phyloP scores from a whole-genome alignment of 2,113 vertebrate genomes.

The Mormyrus lacerda region DNA sequence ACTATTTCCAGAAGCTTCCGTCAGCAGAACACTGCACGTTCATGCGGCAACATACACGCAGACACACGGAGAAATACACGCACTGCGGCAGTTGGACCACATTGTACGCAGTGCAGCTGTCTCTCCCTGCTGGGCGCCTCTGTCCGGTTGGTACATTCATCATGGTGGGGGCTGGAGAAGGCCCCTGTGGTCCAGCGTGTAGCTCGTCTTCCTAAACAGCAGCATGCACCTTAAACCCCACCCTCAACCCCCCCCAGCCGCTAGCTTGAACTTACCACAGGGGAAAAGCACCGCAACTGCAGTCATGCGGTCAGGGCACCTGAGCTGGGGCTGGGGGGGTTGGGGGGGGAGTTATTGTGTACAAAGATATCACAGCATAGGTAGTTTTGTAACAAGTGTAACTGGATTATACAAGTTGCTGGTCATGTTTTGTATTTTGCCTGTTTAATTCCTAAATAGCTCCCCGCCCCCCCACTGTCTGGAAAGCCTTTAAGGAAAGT shows the following conservation, averaged over 20 bases:
- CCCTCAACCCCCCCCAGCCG: background rate
- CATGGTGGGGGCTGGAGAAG: background rate
- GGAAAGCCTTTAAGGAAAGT: background rate
- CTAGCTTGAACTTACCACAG: background rate
- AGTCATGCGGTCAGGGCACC: background rate
- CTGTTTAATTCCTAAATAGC: background rate
- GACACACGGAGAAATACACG: background rate
- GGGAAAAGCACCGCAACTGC: background rate
- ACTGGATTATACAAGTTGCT: background rate
- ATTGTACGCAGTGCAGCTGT: background rate
- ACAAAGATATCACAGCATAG: background rate
- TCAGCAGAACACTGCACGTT: background rate
- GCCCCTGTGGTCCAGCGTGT: background rate
- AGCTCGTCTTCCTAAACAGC: background rate
- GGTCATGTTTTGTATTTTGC: background rate
- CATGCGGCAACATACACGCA: too few relatives aligned
- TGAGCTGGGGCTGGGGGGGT: background rate
- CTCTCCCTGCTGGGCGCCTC: background rate
- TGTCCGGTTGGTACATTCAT: background rate
- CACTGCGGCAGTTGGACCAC: background rate
- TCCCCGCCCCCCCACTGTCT: background rate
- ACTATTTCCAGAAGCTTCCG: background rate
- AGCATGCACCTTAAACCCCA: background rate
- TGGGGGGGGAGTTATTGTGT: background rate
- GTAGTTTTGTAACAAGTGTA: conserved; percentile 2